A percentile compares a stretch with the other conserved stretches of the same genome.
Conservation (phyloP, 2,888 invertebrate species). For the Xestia xanthographa region DNA sequence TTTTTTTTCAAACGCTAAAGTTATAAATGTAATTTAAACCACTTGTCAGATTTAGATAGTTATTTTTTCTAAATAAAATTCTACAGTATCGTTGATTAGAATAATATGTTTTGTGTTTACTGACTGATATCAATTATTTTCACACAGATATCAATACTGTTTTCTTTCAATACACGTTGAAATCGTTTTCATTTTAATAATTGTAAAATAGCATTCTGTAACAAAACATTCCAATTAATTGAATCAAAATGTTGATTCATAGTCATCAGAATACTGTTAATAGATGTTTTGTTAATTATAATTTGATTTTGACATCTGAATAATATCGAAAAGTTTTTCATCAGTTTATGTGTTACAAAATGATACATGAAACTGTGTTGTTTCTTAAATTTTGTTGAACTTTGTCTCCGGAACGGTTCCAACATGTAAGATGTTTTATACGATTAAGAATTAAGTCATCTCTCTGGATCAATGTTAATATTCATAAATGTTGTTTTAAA, state of each 20-base stretch:
- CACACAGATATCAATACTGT: neutral
- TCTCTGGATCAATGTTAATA: conserved; percentile 51
- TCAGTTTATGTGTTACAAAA: conserved; percentile 21
- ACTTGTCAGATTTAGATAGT: conserved; percentile 8
- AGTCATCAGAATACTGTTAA: neutral
- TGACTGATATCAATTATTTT: neutral
- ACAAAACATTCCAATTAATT: neutral
- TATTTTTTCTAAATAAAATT: conserved; percentile 27
- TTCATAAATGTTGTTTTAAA: conserved; percentile 45
- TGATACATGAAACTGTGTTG: neutral
- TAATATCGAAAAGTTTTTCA: neutral
- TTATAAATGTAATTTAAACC: conserved; percentile 20
- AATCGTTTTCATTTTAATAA: neutral
- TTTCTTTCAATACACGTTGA: neutral
- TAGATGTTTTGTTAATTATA: neutral
- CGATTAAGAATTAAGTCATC: conserved; percentile 43
- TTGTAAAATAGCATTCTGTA: conserved; percentile 21
- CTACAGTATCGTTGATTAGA: neutral
- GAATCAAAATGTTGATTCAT: neutral
- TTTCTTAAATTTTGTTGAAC: neutral
- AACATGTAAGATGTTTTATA: conserved; percentile 31
- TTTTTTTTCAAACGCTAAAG: conserved; percentile 45
- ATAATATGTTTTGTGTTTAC: neutral
- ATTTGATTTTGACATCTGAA: neutral
- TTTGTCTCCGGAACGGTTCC: conserved; percentile 14